A percentile compares a stretch with the other conserved stretches of the same genome.
Evolutionary conservation across 2,113 vertebrate species (phyloP).

Genomic region (Macroglossus sobrinus): DNA sequence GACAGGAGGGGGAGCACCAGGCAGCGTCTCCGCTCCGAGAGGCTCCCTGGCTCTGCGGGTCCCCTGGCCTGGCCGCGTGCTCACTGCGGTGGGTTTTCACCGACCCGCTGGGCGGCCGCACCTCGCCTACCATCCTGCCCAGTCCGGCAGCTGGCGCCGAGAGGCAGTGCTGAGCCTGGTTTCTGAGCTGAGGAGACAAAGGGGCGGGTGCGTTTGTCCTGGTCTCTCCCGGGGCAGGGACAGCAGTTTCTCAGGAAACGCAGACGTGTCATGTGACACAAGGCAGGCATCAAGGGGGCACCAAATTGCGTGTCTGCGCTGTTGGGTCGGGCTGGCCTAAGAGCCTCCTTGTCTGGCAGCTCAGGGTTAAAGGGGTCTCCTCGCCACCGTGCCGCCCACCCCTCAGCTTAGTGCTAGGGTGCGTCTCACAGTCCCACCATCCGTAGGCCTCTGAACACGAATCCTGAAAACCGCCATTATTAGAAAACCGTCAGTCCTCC

Average conservation of each 20-base stretch:
- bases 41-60: neutral
- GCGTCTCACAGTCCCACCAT: fast-evolving
- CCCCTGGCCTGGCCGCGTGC: neutral
- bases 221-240: neutral
- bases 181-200: slow-evolving; percentile 76
- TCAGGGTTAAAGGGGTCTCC: neutral
- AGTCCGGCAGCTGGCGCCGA: slow-evolving; percentile 82
- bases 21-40: fast-evolving
- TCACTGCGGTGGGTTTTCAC: neutral
- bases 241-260: neutral
- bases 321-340: fast-evolving
- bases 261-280: neutral
- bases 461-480: neutral
- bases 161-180: slow-evolving; percentile 75
- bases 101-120: slow-evolving; percentile 82
- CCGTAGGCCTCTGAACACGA: no score
- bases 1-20: no score
- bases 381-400: neutral
- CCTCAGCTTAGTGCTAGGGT: neutral
- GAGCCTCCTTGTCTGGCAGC: no score
- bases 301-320: fast-evolving
- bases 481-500: neutral
- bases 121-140: slow-evolving; percentile 81
- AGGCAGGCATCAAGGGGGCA: neutral
- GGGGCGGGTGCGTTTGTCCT: neutral